Evolutionary conservation across 2,888 invertebrate genomes (phyloP).

Genomic region (Brachyptera risi): DNA sequence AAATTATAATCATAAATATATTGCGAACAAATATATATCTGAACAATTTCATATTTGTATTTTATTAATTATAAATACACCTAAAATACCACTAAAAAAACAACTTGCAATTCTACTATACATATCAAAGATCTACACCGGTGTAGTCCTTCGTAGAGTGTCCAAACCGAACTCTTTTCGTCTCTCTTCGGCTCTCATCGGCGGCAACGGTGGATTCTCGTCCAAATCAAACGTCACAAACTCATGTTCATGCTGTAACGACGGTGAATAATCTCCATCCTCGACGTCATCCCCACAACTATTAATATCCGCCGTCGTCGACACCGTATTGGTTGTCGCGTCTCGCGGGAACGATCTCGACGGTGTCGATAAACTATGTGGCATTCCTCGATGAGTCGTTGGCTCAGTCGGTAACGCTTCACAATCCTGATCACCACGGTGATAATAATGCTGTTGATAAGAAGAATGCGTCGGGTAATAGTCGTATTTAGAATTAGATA

Average conservation of each 20-base stretch:
- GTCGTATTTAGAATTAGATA: conserved; percentile 1
- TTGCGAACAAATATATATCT: no score
- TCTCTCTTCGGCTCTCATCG: conserved; percentile 45
- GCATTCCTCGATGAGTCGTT: no score
- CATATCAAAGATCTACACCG: conserved; percentile 47
- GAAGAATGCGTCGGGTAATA: conserved; percentile 49
- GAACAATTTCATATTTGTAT: not conserved
- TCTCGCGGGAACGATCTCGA: conserved; percentile 51
- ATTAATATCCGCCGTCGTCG: conserved; percentile 52
- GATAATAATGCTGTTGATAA: conserved; percentile 23
- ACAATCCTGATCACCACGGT: conserved; percentile 22
- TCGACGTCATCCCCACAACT: conserved; percentile 44
- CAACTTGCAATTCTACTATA: conserved; percentile 5
- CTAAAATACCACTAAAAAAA: no score
- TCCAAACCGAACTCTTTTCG: conserved; percentile 44
- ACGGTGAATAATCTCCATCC: conserved; percentile 54
- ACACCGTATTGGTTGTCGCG: conserved; percentile 62
- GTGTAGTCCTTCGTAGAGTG: conserved; percentile 46
- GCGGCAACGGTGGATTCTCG: conserved; percentile 37
- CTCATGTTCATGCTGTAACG: conserved; percentile 57
- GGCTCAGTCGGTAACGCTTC: conserved; percentile 27
- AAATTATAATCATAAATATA: no score
- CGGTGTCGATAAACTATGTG: conserved; percentile 15
- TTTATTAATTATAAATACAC: not conserved
- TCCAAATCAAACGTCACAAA: conserved; percentile 67